phyloP scores from a whole-genome alignment of 2,888 invertebrate species.

The Nymphalis polychloros region DNA sequence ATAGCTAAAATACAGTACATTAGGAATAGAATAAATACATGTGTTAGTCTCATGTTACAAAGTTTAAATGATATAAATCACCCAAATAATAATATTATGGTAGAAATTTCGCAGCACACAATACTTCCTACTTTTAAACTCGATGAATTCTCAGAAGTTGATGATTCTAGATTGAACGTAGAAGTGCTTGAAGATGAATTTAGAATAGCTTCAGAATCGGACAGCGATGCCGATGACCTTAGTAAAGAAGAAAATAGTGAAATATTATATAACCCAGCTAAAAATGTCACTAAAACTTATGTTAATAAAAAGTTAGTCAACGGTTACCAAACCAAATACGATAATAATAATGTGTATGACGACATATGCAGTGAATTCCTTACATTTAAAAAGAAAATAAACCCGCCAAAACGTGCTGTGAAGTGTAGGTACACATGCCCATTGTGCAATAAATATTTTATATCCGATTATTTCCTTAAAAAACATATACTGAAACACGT shows the following conservation, averaged over 20 bases:
- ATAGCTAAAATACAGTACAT: constrained; percentile 56
- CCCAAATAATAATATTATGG: constrained; percentile 54
- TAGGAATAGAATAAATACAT: constrained; percentile 59
- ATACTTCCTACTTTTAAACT: constrained; percentile 55
- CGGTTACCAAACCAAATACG: constrained; percentile 49
- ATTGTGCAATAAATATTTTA: constrained; percentile 63
- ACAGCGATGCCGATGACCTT: constrained; percentile 38
- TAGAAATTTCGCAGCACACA: constrained; percentile 60
- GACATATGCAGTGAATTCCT: constrained; percentile 66
- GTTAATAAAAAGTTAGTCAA: constrained; percentile 53
- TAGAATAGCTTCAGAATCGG: constrained; percentile 60
- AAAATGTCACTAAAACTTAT: constrained; percentile 52
- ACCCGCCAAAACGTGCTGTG: constrained; percentile 32
- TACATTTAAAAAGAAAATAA: constrained; percentile 60
- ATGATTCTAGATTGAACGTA: constrained; percentile 55
- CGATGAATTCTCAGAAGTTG: constrained; percentile 45
- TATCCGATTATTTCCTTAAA: constrained; percentile 68
- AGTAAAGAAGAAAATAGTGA: constrained; percentile 34
- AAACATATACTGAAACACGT: constrained; percentile 63
- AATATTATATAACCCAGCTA: constrained; percentile 46
- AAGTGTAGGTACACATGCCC: constrained; percentile 60
- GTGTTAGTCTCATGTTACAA: constrained; percentile 59
- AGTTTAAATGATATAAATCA: constrained; percentile 48
- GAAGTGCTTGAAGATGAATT: constrained; percentile 74
- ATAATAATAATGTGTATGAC: constrained; percentile 29